Conservation (phyloP, 2,113 vertebrate genomes). For the Calyptommatus sinebrachiatus region DNA sequence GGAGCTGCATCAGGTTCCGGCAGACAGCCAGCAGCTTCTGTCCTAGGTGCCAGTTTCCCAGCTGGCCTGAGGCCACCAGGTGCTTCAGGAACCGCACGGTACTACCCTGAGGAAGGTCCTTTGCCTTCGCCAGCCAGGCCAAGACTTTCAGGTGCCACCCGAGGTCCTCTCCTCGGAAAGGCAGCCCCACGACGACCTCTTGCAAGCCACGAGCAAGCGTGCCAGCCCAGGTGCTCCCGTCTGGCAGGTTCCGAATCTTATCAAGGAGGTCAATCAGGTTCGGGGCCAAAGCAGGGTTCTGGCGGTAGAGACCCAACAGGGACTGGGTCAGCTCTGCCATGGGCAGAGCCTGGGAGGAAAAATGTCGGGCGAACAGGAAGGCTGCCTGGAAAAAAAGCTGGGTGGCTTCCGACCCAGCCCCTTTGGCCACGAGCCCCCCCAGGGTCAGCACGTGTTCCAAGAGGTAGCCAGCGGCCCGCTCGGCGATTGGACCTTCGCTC, state of each 20-base stretch:
- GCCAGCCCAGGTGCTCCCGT: constrained; percentile 67
- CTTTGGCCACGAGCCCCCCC: constrained; percentile 68
- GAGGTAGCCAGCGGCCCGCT: constrained; percentile 70
- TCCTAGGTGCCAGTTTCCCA: constrained; percentile 75
- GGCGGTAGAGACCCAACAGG: constrained; percentile 75
- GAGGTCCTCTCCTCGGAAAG: constrained; percentile 59
- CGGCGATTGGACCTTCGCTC: constrained; percentile 66
- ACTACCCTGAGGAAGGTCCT: constrained; percentile 60
- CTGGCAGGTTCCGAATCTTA: constrained; percentile 62
- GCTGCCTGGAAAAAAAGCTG: constrained; percentile 79
- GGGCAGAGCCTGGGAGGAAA: constrained; percentile 63
- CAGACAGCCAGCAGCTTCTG: constrained; percentile 77
- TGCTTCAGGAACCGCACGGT: constrained; percentile 71
- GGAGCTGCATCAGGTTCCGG: constrained; percentile 73
- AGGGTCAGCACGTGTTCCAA: constrained; percentile 74
- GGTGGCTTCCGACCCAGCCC: constrained; percentile 58
- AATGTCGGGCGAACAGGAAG: constrained; percentile 77
- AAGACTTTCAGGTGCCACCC: constrained; percentile 80
- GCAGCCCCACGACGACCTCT: constrained; percentile 62
- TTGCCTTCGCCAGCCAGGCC: constrained; percentile 74
- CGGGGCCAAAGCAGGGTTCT: constrained; percentile 73
- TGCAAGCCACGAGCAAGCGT: constrained; percentile 69
- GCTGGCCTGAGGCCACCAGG: constrained; percentile 54
- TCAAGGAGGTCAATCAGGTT: constrained; percentile 80
- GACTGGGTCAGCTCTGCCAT: constrained; percentile 58